Conservation (phyloP, 2,113 vertebrate genomes). For the Pelodiscus sinensis region DNA sequence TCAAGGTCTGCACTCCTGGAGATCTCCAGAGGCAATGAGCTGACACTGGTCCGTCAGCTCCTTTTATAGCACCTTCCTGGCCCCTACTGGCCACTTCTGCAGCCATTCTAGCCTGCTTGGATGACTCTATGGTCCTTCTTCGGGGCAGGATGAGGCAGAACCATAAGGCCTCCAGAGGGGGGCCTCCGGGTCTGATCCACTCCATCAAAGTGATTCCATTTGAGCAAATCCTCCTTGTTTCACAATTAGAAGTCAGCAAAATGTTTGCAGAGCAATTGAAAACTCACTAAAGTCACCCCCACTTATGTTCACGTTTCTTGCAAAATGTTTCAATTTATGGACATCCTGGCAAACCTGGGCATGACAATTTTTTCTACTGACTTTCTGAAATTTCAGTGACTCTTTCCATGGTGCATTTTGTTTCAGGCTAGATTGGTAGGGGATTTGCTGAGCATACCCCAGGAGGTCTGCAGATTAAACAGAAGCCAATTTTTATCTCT, state of each 20-base stretch:
- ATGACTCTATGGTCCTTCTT: too few relatives aligned
- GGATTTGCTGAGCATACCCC: background rate
- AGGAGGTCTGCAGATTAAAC: slow-evolving; percentile 3
- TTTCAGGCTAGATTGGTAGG: background rate
- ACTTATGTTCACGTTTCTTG: background rate
- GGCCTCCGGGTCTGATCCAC: too few relatives aligned
- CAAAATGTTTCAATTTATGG: background rate
- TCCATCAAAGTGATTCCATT: background rate
- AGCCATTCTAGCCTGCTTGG: too few relatives aligned
- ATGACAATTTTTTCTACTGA: background rate
- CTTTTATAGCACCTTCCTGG: too few relatives aligned
- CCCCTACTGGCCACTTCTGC: too few relatives aligned
- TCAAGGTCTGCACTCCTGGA: too few relatives aligned
- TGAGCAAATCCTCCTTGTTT: background rate
- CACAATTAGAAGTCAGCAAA: background rate
- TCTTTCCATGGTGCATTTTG: background rate
- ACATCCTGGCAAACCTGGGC: background rate
- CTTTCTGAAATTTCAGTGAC: background rate
- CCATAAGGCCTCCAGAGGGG: too few relatives aligned
- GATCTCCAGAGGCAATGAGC: too few relatives aligned
- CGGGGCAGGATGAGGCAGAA: too few relatives aligned
- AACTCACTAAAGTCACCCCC: background rate
- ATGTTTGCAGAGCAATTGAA: background rate
- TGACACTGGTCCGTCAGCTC: too few relatives aligned
- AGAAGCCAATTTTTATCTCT: background rate